A percentile compares a stretch with the other conserved stretches of the same genome.
Conservation (phyloP, 2,888 invertebrate genomes). For the Macrophya alboannulata region DNA sequence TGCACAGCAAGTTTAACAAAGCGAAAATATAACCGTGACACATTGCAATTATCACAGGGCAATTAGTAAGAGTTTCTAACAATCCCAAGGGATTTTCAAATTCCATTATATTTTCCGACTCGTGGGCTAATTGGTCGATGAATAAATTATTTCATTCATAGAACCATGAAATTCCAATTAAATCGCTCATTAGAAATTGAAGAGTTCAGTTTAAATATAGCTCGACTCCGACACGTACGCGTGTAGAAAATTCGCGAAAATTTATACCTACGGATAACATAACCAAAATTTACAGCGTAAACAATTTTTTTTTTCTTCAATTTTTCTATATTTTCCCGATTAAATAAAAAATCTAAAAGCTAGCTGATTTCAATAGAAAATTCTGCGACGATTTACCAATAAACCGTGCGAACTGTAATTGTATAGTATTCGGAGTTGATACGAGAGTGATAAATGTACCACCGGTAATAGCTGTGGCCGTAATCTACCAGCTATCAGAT, state of each 20-base stretch:
- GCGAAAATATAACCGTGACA: background rate
- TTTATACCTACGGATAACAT: background rate
- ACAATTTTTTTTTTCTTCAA: background rate
- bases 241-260: background rate
- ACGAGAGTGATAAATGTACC: constrained; percentile 37
- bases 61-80: constrained; percentile 21
- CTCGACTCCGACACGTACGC: background rate
- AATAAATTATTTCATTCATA: constrained; percentile 11
- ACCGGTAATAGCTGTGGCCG: constrained; percentile 29
- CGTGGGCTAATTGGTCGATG: constrained; percentile 12
- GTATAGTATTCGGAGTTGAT: constrained; percentile 42
- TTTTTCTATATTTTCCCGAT: background rate
- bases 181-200: background rate
- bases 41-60: background rate
- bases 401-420: constrained; percentile 20
- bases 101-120: background rate
- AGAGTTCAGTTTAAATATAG: background rate
- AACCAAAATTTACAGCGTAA: background rate
- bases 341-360: background rate
- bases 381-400: background rate
- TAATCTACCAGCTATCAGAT: constrained; percentile 40
- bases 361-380: background rate
- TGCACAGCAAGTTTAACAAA: background rate
- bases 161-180: background rate
- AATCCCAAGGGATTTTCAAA: background rate